Conservation (phyloP, 2,888 invertebrate species). For the Ceramica pisi region DNA sequence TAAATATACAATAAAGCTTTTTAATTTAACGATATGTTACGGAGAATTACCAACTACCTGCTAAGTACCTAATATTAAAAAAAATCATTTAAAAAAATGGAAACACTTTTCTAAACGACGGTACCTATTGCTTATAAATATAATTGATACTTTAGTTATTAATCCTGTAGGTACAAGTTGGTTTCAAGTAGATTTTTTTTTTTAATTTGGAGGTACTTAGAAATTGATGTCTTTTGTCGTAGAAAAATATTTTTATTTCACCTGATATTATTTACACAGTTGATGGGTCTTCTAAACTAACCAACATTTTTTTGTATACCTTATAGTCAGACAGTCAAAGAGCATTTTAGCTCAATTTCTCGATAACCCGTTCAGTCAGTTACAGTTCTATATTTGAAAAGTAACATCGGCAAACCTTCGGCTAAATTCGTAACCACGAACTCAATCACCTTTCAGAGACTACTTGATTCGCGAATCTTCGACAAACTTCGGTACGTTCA, state of each 20-base stretch:
- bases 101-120: constrained; percentile 29
- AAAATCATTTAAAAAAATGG: too few relatives aligned
- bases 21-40: constrained; percentile 49
- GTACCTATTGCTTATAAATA: constrained; percentile 29
- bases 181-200: constrained; percentile 11
- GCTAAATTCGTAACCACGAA: constrained; percentile 58
- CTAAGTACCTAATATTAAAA: constrained; percentile 15
- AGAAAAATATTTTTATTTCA: constrained; percentile 62
- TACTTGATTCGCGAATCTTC: constrained; percentile 21
- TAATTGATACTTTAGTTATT: constrained; percentile 22
- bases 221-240: constrained; percentile 55
- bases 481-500: constrained; percentile 31
- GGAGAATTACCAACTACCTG: constrained; percentile 27
- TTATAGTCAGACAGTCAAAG: constrained; percentile 56
- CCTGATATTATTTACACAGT: constrained; percentile 46
- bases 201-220: constrained; percentile 24
- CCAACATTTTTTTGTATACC: constrained; percentile 44
- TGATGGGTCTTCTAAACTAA: constrained; percentile 31
- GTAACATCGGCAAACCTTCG: constrained; percentile 61
- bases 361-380: constrained; percentile 55
- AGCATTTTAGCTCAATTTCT: constrained; percentile 49
- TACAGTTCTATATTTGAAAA: constrained; percentile 44
- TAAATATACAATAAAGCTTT: constrained; percentile 19
- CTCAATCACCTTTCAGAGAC: constrained; percentile 34
- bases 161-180: constrained; percentile 18